These are phyloP conservation scores for Macrotrachela quadricornifera DNA, from an alignment of 1,140 invertebrate genomes.

Conservation along the genomic window DNA sequence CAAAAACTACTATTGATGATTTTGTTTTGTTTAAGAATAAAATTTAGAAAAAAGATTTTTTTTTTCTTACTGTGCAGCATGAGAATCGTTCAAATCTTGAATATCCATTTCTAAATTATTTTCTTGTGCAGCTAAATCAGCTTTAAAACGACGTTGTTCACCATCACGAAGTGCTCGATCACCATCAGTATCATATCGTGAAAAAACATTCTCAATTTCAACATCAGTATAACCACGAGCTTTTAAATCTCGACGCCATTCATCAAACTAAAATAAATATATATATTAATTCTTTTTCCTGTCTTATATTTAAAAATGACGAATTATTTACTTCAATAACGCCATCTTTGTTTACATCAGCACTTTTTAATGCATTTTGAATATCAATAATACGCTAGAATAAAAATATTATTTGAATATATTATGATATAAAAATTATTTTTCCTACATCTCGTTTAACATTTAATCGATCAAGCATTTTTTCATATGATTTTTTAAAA, in stretches of 20 bases:
- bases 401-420: constrained; percentile 13
- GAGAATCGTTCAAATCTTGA: background rate
- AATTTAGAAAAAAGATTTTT: background rate
- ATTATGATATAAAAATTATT: constrained; percentile 25
- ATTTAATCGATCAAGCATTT: constrained; percentile 25
- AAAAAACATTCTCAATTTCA: constrained; percentile 47
- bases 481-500: constrained; percentile 9
- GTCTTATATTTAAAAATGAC: no score
- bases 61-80: no score
- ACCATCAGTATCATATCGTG: constrained; percentile 40
- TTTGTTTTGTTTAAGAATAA: background rate
- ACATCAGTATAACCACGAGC: constrained; percentile 40
- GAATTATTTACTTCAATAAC: background rate
- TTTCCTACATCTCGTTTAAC: constrained; percentile 18
- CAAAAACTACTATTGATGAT: no score
- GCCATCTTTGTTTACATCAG: constrained; percentile 4
- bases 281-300: no score
- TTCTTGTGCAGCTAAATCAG: constrained; percentile 4
- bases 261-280: background rate
- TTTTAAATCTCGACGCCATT: constrained; percentile 5
- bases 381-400: constrained; percentile 26
- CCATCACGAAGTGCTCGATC: constrained; percentile 34
- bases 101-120: constrained; percentile 1
- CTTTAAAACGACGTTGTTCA: constrained; percentile 20
- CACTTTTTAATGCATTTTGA: constrained; percentile 26